These are phyloP conservation scores for Phylloscopus trochilus DNA, from an alignment of 2,113 vertebrate species.

Conservation along the genomic window DNA sequence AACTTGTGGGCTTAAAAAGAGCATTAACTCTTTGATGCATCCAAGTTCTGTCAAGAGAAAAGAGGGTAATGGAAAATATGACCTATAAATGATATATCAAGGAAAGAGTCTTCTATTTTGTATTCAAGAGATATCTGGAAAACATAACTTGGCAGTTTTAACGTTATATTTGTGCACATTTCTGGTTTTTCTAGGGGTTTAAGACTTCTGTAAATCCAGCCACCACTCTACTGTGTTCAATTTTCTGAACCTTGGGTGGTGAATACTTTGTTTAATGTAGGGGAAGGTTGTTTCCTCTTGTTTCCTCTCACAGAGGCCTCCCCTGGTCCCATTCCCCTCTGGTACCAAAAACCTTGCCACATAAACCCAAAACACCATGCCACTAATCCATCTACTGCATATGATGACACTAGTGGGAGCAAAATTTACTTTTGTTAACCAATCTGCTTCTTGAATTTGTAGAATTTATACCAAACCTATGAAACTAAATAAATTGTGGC, in stretches of 20 bases:
- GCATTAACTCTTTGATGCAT: neutral
- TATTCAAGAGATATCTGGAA: neutral
- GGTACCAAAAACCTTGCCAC: neutral
- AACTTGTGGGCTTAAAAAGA: neutral
- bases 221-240: neutral
- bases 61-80: neutral
- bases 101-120: neutral
- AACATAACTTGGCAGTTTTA: neutral
- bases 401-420: neutral
- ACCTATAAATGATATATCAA: neutral
- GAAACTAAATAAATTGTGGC: neutral
- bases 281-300: neutral
- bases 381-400: neutral
- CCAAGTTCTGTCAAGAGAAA: neutral
- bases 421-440: neutral
- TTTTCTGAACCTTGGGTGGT: neutral
- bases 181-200: neutral
- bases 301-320: neutral
- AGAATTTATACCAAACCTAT: neutral
- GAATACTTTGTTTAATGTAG: neutral
- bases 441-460: neutral
- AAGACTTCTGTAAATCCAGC: neutral
- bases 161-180: neutral
- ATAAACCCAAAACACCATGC: neutral
- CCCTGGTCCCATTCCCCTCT: neutral